phyloP scores from a whole-genome alignment of 2,888 invertebrate species.

The Agrypnus murinus region DNA sequence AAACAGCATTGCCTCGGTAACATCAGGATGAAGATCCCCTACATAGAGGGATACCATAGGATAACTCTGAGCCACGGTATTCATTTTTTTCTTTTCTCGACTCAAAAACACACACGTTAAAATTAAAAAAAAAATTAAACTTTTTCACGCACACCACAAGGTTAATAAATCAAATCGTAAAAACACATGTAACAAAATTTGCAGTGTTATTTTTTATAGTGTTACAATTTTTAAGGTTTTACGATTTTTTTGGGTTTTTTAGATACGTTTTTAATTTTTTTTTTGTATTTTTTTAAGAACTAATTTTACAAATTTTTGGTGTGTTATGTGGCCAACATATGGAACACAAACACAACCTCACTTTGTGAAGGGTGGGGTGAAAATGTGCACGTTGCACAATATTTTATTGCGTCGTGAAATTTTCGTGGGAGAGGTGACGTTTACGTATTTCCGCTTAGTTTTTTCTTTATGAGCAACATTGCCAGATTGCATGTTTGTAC shows the following conservation, averaged over 20 bases:
- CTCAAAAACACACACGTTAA: slow-evolving; percentile 52
- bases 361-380: slow-evolving; percentile 66
- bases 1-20: slow-evolving; percentile 99
- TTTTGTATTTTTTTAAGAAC: slow-evolving; percentile 84
- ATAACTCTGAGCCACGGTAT: slow-evolving; percentile 90
- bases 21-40: slow-evolving; percentile 98
- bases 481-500: no score
- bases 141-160: slow-evolving; percentile 59
- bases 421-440: no score
- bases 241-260: slow-evolving; percentile 82
- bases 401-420: not conserved
- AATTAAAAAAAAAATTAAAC: slow-evolving; percentile 67
- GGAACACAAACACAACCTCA: slow-evolving; percentile 84
- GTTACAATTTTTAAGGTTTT: slow-evolving; percentile 79
- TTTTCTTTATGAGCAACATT: no score
- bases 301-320: slow-evolving; percentile 83
- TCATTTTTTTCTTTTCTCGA: slow-evolving; percentile 73
- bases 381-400: slow-evolving; percentile 17
- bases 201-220: slow-evolving; percentile 70
- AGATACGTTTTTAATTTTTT: slow-evolving; percentile 81
- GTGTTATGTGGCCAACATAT: slow-evolving; percentile 87
- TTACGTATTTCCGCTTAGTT: no score
- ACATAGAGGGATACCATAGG: slow-evolving; percentile 99
- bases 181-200: slow-evolving; percentile 69
- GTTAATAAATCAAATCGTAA: slow-evolving; percentile 47